Evolutionary conservation across 1,140 invertebrate genomes (phyloP).

Genomic region (Lordiphosa clarofinis): DNA sequence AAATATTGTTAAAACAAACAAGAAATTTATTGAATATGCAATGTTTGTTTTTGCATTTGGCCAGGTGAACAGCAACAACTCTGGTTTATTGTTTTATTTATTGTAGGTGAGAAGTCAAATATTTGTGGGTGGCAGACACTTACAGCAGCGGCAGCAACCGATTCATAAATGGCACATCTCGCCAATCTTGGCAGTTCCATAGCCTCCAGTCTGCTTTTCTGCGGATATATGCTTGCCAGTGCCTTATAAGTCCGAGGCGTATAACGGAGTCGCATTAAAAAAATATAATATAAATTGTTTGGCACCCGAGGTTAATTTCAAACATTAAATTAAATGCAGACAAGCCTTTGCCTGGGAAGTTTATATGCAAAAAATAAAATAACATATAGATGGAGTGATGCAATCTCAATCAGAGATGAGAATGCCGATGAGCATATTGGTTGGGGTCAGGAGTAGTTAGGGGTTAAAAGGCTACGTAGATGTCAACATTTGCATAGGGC

Average conservation of each 20-base stretch:
- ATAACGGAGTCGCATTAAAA: slow-evolving; percentile 9
- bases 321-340: slow-evolving; percentile 62
- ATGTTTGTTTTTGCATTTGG: slow-evolving; percentile 60
- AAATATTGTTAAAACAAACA: slow-evolving; percentile 77
- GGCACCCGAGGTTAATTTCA: slow-evolving; percentile 66
- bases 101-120: slow-evolving; percentile 76
- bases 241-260: slow-evolving; percentile 52
- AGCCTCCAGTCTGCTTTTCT: slow-evolving; percentile 40
- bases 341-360: slow-evolving; percentile 44
- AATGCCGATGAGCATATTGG: slow-evolving; percentile 19
- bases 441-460: slow-evolving; percentile 5
- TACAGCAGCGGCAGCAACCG: slow-evolving; percentile 28
- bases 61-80: slow-evolving; percentile 51
- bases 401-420: slow-evolving; percentile 47
- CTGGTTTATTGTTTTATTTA: slow-evolving; percentile 72
- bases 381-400: slow-evolving; percentile 29
- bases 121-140: slow-evolving; percentile 64
- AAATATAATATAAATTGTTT: slow-evolving; percentile 30
- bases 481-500: slow-evolving; percentile 8
- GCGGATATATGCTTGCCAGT: slow-evolving; percentile 10
- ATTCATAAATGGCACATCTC: slow-evolving; percentile 72
- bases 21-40: slow-evolving; percentile 77
- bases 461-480: slow-evolving; percentile 4
- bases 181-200: slow-evolving; percentile 54
- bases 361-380: no score